phyloP scores from a whole-genome alignment of 2,888 invertebrate genomes.

The Eudasyphora cyanicolor region DNA sequence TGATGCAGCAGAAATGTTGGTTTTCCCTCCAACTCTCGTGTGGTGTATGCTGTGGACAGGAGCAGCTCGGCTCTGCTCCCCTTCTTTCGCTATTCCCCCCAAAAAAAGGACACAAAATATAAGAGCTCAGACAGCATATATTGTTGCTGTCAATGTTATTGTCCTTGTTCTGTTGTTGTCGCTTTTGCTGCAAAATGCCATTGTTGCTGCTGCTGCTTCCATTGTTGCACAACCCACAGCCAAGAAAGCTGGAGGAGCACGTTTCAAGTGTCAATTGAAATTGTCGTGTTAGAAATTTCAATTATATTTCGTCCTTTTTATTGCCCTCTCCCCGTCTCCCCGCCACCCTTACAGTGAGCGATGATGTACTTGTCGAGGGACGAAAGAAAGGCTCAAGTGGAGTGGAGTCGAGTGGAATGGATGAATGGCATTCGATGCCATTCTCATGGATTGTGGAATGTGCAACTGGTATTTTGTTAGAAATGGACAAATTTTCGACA shows the following conservation, averaged over 20 bases:
- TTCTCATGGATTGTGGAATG: background rate
- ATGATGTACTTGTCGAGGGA: too few relatives aligned
- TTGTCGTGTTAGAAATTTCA: slow-evolving; percentile 65
- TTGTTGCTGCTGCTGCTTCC: background rate
- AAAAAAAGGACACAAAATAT: background rate
- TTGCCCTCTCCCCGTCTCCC: too few relatives aligned
- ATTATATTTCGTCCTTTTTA: slow-evolving; percentile 52
- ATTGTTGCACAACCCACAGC: background rate
- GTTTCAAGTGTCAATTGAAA: slow-evolving; percentile 66
- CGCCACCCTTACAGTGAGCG: too few relatives aligned
- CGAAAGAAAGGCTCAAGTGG: too few relatives aligned
- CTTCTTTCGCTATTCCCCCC: too few relatives aligned
- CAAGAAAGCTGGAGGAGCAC: slow-evolving; percentile 55
- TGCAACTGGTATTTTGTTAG: slow-evolving; percentile 13
- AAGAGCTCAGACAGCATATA: slow-evolving; percentile 6
- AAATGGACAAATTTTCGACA: background rate
- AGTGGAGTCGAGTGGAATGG: background rate
- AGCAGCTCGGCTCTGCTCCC: too few relatives aligned
- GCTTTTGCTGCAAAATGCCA: background rate
- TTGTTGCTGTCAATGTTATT: slow-evolving; percentile 14
- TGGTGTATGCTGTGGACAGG: background rate
- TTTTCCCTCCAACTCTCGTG: too few relatives aligned
- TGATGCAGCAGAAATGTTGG: slow-evolving; percentile 44
- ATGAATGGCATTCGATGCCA: slow-evolving; percentile 3
- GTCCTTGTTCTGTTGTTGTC: background rate